phyloP scores from a whole-genome alignment of 1,140 invertebrate species.

The Asbolus verrucosus region DNA sequence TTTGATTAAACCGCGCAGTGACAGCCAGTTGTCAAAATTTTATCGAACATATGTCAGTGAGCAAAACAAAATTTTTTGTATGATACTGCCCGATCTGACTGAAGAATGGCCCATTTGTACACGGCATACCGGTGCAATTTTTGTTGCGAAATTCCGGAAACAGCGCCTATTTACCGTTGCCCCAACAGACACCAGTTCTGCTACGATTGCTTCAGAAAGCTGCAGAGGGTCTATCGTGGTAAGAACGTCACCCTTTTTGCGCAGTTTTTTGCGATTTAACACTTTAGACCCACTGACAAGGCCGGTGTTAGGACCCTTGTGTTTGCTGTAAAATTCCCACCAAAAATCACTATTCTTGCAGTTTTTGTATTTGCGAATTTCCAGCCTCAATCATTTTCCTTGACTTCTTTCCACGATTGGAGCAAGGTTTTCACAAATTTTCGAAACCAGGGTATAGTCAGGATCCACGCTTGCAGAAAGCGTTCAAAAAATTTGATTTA shows the following conservation, averaged over 20 bases:
- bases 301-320: too few species aligned
- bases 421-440: too few species aligned
- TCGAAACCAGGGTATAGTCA: too few species aligned
- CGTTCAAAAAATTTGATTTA: too few species aligned
- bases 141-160: conserved; percentile 40
- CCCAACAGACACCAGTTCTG: conserved; percentile 47
- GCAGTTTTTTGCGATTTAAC: too few species aligned
- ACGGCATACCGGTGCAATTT: conserved; percentile 27
- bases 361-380: too few species aligned
- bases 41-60: conserved; percentile 1
- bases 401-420: too few species aligned
- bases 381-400: too few species aligned
- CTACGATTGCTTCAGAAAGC: conserved; percentile 43
- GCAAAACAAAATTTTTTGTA: conserved; percentile 25
- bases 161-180: conserved; percentile 44
- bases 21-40: conserved; percentile 17
- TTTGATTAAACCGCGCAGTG: conserved; percentile 5
- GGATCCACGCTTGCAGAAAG: too few species aligned
- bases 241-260: conserved; percentile 1
- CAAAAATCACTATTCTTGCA: too few species aligned
- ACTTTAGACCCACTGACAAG: too few species aligned
- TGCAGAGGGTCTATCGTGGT: conserved; percentile 41
- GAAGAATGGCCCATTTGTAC: conserved; percentile 11
- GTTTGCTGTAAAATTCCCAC: too few species aligned
- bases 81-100: conserved; percentile 2